Evolutionary conservation across 2,797 vertebrate species (phyloP).

Genomic region (Enteromius mattozi): DNA sequence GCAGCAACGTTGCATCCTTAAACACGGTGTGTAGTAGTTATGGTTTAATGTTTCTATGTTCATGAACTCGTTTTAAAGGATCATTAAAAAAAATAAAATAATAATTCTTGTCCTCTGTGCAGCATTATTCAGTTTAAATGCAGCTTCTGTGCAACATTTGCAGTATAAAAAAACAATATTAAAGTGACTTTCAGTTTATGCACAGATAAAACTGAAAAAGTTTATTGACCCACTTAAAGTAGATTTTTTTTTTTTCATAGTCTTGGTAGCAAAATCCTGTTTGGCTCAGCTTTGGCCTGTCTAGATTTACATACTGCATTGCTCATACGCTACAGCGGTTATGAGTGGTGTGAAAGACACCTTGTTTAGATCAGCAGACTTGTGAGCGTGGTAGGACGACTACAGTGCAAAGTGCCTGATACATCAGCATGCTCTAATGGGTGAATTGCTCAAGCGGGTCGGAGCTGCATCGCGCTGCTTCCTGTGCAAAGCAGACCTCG

Average conservation of each 20-base stretch:
- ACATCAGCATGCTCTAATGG: slow-evolving; percentile 41
- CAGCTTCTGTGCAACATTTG: neutral
- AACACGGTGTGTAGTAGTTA: neutral
- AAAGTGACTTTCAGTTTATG: neutral
- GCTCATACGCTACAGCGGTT: neutral
- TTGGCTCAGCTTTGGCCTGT: neutral
- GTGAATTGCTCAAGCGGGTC: slow-evolving; percentile 32
- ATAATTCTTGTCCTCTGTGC: neutral
- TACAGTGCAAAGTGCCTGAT: slow-evolving; percentile 27
- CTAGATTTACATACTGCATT: slow-evolving; percentile 26
- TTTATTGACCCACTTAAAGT: neutral
- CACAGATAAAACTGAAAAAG: neutral
- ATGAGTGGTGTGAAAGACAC: slow-evolving; percentile 48
- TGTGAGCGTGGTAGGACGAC: slow-evolving; percentile 28
- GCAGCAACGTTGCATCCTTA: neutral
- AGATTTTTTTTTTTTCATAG: neutral
- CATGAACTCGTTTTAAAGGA: neutral
- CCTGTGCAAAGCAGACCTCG: slow-evolving; percentile 55
- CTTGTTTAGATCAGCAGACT: slow-evolving; percentile 17
- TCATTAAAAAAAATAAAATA: neutral
- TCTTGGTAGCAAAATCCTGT: neutral
- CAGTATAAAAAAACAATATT: neutral
- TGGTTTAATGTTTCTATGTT: neutral
- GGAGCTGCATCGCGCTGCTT: slow-evolving; percentile 48
- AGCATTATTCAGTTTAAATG: neutral